A percentile compares a stretch with the other conserved stretches of the same genome.
Conservation (phyloP, 1,140 invertebrate species). For the Calosoma granatense region DNA sequence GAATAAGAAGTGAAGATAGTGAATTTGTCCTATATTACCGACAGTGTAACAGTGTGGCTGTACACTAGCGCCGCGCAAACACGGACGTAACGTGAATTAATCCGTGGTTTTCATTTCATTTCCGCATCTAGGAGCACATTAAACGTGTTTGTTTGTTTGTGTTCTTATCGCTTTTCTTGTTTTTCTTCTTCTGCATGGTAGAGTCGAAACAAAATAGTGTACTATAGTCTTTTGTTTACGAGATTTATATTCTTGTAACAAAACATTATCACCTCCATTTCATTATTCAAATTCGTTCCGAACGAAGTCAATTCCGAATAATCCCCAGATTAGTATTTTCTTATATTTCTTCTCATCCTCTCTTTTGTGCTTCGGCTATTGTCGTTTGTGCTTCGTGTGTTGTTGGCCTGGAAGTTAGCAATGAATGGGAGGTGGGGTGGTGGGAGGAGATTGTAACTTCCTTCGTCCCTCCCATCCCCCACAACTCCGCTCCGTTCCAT, state of each 20-base stretch:
- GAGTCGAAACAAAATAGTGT: constrained; percentile 1
- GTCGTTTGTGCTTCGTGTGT: neutral
- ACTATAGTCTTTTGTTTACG: constrained; percentile 3
- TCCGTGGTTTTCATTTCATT: constrained; percentile 2
- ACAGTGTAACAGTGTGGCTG: too few relatives aligned
- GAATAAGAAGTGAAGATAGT: neutral
- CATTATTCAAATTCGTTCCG: constrained; percentile 6
- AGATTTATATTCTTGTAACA: constrained; percentile 1
- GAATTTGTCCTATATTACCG: too few relatives aligned
- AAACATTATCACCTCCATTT: constrained; percentile 9
- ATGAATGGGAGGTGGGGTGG: too few relatives aligned
- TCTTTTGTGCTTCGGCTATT: neutral
- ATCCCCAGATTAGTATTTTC: constrained; percentile 1
- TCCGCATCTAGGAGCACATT: neutral
- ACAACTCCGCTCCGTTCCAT: too few relatives aligned
- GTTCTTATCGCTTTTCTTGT: constrained; percentile 1
- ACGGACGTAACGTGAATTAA: neutral
- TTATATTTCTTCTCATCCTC: constrained; percentile 3
- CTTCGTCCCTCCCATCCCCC: too few relatives aligned
- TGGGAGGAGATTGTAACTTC: too few relatives aligned
- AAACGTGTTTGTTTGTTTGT: constrained; percentile 1
- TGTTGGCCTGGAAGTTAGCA: neutral
- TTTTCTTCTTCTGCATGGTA: neutral
- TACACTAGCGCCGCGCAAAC: too few relatives aligned
- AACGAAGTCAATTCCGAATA: constrained; percentile 3